Evolutionary conservation across 2,888 invertebrate genomes (phyloP), one percentile per base, ranked within the genome.

Genomic region (Mamestra brassicae): DNA sequence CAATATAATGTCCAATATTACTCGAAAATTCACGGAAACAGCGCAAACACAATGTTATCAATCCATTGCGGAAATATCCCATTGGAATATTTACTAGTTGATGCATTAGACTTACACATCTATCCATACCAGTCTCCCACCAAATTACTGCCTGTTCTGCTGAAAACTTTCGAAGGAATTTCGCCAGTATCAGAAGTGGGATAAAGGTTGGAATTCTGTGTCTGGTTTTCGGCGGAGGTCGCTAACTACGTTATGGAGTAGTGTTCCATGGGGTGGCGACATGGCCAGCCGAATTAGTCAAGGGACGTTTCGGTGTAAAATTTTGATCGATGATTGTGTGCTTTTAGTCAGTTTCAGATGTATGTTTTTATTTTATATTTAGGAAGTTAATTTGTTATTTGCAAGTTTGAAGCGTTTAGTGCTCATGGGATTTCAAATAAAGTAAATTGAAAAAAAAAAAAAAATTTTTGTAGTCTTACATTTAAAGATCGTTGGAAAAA

Each of bases 241-340:
- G 54, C 60, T 85, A 87, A 78, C 85, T 74, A 73, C 60, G 72
- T 83, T 83, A 83, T 79, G 74, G 78, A 85, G 76, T 74, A 57
- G 52, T 77, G 73, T 82, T 83, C 80, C 80, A 75, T 63, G 80
- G 82, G 83, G 74, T 78, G 74, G 80, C 70, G 83, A 89, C 90
- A 90, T 86, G 87, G 76, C 81, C 80, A 81, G 77, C 76, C 76
- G 87, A 91, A 92, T 92, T 91, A 90, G 90, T 86, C 88, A 84
- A 81, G 87, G 85, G 85, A 80, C 78, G 70, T 71, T 58, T 79
- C 47, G 80, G 74, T 86, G 89, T 88, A 81, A 80, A 80, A 85
- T 87, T 83, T 86, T 90, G 90, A 91, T 89, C 81, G 87, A 91
- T 89, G 84, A 65, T 60, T 64, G 67, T 84, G 74, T 67, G 70